Percentiles rank a stretch among this genome's conserved stretches.
These are phyloP conservation scores for Drosophila santomea DNA, from an alignment of 1,140 invertebrate genomes.

Conservation along the genomic window DNA sequence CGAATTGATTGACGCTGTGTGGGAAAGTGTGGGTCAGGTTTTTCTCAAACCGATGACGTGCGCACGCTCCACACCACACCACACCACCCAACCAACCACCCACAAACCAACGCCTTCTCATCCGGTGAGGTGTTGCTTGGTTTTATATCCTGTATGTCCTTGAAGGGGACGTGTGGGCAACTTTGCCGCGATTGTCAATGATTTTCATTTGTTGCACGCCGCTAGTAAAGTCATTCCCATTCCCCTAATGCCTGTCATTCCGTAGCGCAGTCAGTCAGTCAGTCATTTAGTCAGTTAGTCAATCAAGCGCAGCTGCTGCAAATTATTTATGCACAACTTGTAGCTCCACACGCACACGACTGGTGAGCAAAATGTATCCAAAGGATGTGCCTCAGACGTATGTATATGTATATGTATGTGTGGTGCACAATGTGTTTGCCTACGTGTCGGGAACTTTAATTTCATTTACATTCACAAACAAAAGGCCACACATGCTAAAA, in stretches of 20 bases:
- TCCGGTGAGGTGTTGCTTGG: slow-evolving; percentile 46
- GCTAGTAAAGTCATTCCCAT: slow-evolving; percentile 16
- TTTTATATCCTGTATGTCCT: slow-evolving; percentile 69
- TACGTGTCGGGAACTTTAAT: slow-evolving; percentile 58
- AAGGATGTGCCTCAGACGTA: slow-evolving; percentile 24
- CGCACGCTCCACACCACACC: slow-evolving; percentile 53
- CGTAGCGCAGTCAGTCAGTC: slow-evolving; percentile 15
- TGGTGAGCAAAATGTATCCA: slow-evolving; percentile 47
- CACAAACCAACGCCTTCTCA: slow-evolving; percentile 3
- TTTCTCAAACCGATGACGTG: slow-evolving; percentile 69
- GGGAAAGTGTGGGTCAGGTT: slow-evolving; percentile 32
- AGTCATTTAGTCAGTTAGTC: slow-evolving; percentile 36
- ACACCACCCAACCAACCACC: background rate
- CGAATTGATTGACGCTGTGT: slow-evolving; percentile 59
- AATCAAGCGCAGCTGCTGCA: slow-evolving; percentile 55
- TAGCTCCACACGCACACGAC: slow-evolving; percentile 39
- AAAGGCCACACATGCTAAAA: slow-evolving; percentile 16
- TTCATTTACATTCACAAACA: slow-evolving; percentile 21
- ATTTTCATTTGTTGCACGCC: slow-evolving; percentile 44
- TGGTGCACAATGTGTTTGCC: slow-evolving; percentile 49
- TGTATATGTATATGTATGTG: slow-evolving; percentile 4
- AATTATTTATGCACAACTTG: slow-evolving; percentile 69
- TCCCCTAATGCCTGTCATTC: slow-evolving; percentile 2
- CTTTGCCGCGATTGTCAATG: slow-evolving; percentile 45
- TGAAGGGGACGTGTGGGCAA: slow-evolving; percentile 39